phyloP scores from a whole-genome alignment of 2,797 vertebrate species.

The Amphiprion clarkii region DNA sequence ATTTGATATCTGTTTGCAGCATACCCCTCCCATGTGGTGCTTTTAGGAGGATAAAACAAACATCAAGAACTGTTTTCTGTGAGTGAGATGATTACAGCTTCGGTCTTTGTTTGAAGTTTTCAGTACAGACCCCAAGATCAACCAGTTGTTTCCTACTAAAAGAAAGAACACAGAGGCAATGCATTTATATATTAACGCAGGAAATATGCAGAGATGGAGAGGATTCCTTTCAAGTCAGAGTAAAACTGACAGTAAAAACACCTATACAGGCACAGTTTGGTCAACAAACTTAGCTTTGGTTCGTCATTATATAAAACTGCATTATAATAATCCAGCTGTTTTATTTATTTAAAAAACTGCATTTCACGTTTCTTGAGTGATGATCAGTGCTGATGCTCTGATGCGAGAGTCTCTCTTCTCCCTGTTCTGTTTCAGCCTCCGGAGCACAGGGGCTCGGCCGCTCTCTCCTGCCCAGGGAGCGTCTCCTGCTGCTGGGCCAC shows the following conservation, averaged over 20 bases:
- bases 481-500: conserved; percentile 39
- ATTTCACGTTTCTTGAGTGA: conserved; percentile 58
- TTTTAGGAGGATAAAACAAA: conserved; percentile 14
- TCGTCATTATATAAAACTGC: conserved; percentile 7
- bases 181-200: conserved; percentile 2
- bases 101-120: conserved; percentile 2
- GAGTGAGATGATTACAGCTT: background rate
- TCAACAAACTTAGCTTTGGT: conserved; percentile 11
- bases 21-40: background rate
- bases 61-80: background rate
- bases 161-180: conserved; percentile 1
- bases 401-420: conserved; percentile 83
- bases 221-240: background rate
- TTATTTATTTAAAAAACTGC: too few relatives aligned
- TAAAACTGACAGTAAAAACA: background rate
- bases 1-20: background rate
- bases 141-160: background rate
- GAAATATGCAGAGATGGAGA: background rate
- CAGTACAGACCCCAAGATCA: background rate
- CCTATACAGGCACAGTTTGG: background rate
- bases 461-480: conserved; percentile 65
- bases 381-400: conserved; percentile 72
- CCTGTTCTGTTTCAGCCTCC: conserved; percentile 83
- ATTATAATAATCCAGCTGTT: background rate
- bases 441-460: conserved; percentile 75